Evolutionary conservation across 2,113 vertebrate species (phyloP), one percentile per base, ranked within the genome.

Genomic region (Numida meleagris): DNA sequence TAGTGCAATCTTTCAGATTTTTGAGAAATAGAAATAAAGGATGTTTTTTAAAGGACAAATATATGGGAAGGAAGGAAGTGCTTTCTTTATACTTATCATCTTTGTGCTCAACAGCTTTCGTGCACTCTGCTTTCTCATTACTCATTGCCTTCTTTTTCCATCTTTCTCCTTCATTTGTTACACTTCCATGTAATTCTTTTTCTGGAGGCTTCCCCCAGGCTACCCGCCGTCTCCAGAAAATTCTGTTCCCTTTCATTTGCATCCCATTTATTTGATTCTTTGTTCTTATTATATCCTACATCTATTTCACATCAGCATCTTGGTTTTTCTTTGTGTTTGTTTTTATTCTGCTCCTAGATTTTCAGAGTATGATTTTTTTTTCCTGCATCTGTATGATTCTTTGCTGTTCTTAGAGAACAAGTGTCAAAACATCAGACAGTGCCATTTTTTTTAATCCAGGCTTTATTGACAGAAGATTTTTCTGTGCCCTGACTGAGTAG

Each of bases 181-280:
- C 13, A 48, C 27, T 86, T 85, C 21, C 7, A 21, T 85, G 33
- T 27, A 70, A 53, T 25, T 70, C 11, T 79, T 82, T 88, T 76
- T 82, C 67, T 89, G 67, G 79, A 89, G 82, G 55, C 75, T 85
- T 90, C 21, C 82, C 40, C 14, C n/a, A 91, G 79, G 63, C 93
- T 89, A 50, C 31, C 15, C 34, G 73, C 46, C 18, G 15, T 85
- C 10, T 94, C 89, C 72, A 83, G 85, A 93, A 95, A 89, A 82
- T 59, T 82, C 58, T 65, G 11, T 68, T 94, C 58, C 25, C 61
- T 95, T 86, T 84, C 46, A 82, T 86, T 93, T 65, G 15, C 27
- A 75, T 72, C 4, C 5, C 21, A 76, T 95, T 70, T 48, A 67
- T 82, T 89, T 82, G 21, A 46, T 82, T 84, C 14, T 79, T 21